Evolutionary conservation across 2,888 invertebrate species (phyloP), one percentile per base, ranked within the genome.

Genomic region (Acleris sparsana): DNA sequence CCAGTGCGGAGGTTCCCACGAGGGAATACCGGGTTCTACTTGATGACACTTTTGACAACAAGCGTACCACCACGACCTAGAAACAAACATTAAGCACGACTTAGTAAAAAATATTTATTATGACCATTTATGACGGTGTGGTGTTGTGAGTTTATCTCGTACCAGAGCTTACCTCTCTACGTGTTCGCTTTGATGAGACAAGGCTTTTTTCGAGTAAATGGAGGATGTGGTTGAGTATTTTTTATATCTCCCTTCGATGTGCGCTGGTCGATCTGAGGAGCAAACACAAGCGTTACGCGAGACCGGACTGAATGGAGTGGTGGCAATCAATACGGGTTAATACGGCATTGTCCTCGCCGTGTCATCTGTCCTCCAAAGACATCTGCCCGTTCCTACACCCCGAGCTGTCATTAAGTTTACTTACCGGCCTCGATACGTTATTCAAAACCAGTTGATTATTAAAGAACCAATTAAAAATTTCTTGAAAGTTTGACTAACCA

Each of bases 1-100:
- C 97, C 97, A 97, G 74, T 95, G 92, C 0, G 95, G 93, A 17
- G 97, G 97, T 82, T 97, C 96, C 97, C 97, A 97, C 18, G 97
- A 95, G 29, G 96, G 94, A 75, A 93, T 92, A 52, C 94, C 94
- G 83, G 93, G 92, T 62, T 97, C 96, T 89, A 95, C 95, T 75
- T 94, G 93, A 74, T 96, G 94, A 87, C 97, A 97, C 89, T 96
- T 95, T 62, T 95, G 89, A 82, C 97, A 97, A 83, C 97, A 95
- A 67, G 95, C 92, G 87, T 95, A 97, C 93, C 97, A 95, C 97
- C 97, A 97, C 67, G 97, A 97, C 77, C 96, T 96, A 85, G 16
- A 88, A 88, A 69, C 55, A 63, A 72, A 64, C 18, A 55, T 39
- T 48, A 66, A 33, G 44, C 29, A 16, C 16, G 2, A 3, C n/a